Evolutionary conservation across 2,888 invertebrate species (phyloP), one percentile per base, ranked within the genome.

Genomic region (Eupeodes latifasciatus): DNA sequence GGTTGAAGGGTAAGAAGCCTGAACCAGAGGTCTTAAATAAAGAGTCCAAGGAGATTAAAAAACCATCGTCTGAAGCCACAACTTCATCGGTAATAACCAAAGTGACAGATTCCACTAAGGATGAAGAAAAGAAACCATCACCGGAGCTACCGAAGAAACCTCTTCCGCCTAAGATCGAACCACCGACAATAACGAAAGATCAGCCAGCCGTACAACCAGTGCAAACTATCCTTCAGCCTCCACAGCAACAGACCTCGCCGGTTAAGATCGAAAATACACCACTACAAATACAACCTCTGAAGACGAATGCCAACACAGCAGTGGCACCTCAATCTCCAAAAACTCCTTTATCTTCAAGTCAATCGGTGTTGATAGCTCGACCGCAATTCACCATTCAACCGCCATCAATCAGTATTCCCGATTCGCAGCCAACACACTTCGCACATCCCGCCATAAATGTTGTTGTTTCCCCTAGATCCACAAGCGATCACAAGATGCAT

Each of bases 351-450:
- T 10, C 72, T 49, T 16, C 49, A 49, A 5, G 76, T 66, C 11
- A 53, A 14, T 19, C 77, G 7, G 57, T 83, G 5, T 12, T 81
- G 16, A 61, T 62, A 7, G 36, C 72, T 55, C 91, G 92, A 27
- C 92, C 93, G 91, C 94, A 94, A 81, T 93, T 91, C 10, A 95
- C 94, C 89, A 94, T 95, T 93, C 96, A 96, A 90, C 95, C 96
- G 14, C 94, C 96, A 5, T 95, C 96, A 0, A 96, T 96, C 16
- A 96, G 95, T 90, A 95, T 96, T 90, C 96, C 96, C 5, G 95
- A 95, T 59, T 89, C 91, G 2, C 85, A 89, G 34, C 80, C 91
- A 9, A 71, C 92, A 2, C 93, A 93, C 62, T 93, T 93, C 85
- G 91, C 91, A 36, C 91, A 92, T 76, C 93, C 93, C 3, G 92